These are phyloP conservation scores for Anguilla anguilla DNA, from an alignment of 2,797 vertebrate species.

Conservation along the genomic window DNA sequence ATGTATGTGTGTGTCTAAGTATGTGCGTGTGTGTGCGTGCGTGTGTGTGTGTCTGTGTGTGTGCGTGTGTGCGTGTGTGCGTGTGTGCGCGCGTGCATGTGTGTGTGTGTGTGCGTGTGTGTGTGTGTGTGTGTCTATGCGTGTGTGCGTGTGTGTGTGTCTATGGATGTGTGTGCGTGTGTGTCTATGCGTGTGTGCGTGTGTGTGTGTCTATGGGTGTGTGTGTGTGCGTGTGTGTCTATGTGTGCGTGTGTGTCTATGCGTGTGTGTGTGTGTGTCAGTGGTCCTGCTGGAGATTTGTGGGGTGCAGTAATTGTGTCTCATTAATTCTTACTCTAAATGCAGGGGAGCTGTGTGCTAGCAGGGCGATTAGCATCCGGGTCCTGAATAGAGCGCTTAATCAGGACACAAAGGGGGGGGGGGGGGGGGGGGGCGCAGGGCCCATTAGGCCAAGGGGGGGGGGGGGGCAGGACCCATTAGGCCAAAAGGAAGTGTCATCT, in stretches of 20 bases:
- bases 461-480: slow-evolving; percentile 84
- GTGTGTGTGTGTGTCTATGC: background rate
- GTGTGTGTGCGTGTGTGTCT: no score
- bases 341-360: slow-evolving; percentile 78
- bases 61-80: background rate
- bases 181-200: no score
- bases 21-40: no score
- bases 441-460: slow-evolving; percentile 81
- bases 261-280: no score
- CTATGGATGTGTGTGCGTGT: no score
- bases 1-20: no score
- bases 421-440: slow-evolving; percentile 72
- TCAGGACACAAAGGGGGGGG: slow-evolving; percentile 73
- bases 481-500: slow-evolving; percentile 86
- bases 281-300: slow-evolving; percentile 77
- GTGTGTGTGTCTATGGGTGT: no score
- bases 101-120: background rate
- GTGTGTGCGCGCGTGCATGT: background rate
- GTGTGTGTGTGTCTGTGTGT: no score
- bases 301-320: slow-evolving; percentile 91
- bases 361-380: slow-evolving; percentile 77
- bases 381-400: slow-evolving; percentile 80
- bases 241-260: no score
- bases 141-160: no score
- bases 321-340: slow-evolving; percentile 95